Base-by-base conservation (phyloP, 2,113 vertebrate genomes). In the Gallinago paraguaiae region DNA sequence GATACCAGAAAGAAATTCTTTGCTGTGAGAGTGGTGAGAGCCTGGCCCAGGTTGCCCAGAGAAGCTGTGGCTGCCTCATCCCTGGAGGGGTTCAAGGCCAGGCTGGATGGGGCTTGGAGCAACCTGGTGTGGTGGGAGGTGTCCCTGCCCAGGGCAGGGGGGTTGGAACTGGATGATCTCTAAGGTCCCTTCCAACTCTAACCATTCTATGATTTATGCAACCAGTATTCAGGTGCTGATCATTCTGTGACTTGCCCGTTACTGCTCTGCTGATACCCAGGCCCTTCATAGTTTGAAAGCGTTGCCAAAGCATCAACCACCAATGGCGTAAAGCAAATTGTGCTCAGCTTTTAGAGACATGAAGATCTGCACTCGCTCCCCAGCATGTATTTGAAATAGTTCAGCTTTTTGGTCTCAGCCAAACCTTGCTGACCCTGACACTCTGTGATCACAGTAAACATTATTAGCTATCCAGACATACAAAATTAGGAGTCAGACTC, bases 381-480 rank as follows among this genome's bases (percentile, higher is more conserved):
- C 4, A 71, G 15, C 12, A 46, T 50, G 46, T 76, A 79, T 33
- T 77, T 97, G 82, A 93, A 97, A 96, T 88, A 75, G 76, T 90
- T 96, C 37, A 43, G 27, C 53, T 86, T 94, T 93, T 96, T 84
- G 57, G 80, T 76, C 65, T 64, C 30, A 67, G 35, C 53, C 53
- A 61, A 93, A 93, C n/a, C 37, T 79, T 80, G 77, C n/a, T 51
- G 59, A 72, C 50, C 54, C 53, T 86, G 83, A 86, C 30, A 25
- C 69, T 91, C 50, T 70, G 48, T 82, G 81, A 65, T 60, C 41
- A 18, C n/a, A 50, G 50, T 41, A 71, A 90, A 64, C 14, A 17
- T 39, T 75, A 53, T 75, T 64, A 88, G 48, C 39, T 53, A 57
- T 41, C 69, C 69, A 93, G 92, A 35, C 45, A 57, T n/a, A n/a